Base-by-base conservation (phyloP, 1,140 invertebrate genomes). In the Scaptomyza montana region DNA sequence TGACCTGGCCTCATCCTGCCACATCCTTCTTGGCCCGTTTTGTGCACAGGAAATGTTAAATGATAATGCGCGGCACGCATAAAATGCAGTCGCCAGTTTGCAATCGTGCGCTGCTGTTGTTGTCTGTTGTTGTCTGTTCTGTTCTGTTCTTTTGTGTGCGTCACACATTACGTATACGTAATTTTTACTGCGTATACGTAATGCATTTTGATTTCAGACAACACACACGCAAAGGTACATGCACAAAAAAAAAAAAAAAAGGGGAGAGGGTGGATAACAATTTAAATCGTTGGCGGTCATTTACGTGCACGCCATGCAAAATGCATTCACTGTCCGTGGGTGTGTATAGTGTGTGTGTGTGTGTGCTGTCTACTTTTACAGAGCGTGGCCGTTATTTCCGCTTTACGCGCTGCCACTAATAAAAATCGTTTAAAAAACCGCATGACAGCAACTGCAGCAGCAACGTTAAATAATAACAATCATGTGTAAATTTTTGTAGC, bases 171-270 rank as follows among this genome's bases (percentile, higher is more conserved):
- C 81, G 80, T 85, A 86, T 85, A 86, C 80, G 80, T 86, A 86
- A 85, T 85, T 82, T 85, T 85, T 86, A 86, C 81, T 87, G 84
- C 82, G 79, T 82, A 87, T 87, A 82, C 82, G 82, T 87, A 87
- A 87, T 87, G 82, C 82, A 87, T 87, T 87, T 87, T 87, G 82
- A 87, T 87, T 86, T 80, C 84, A 82, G 79, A 78, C 78, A 81
- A 74, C 81, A 68, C 39, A 59, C 65, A 19, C 33, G 33, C 33
- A 36, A 36, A 51, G 39, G 74, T 71, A 5, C n/a, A 36, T 7
- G 9, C 33, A 36, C 33, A 36, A 9, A 33, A 3, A 33, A 5
- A 6, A 33, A 33, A 33, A 33, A 33, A 33, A 6, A 33, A 33
- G 64, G 59, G 30, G 54, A 59, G 62, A 33, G 54, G 65, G 66